phyloP scores from a whole-genome alignment of 2,113 vertebrate genomes.

The Formicarius rufipectus region DNA sequence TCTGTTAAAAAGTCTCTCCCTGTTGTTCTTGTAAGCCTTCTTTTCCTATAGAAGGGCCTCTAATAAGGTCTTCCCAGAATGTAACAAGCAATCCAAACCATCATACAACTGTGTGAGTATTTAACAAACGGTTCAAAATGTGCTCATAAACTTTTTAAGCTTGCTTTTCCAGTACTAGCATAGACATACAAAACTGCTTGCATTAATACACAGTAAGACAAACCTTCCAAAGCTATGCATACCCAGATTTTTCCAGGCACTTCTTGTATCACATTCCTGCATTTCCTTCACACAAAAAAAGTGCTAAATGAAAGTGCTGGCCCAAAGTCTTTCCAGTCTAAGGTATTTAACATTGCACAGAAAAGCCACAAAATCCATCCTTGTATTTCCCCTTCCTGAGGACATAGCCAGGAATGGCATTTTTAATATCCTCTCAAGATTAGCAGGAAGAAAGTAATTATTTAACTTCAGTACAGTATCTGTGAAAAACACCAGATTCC shows the following conservation, averaged over 20 bases:
- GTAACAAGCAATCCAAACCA: background rate
- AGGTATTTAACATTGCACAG: background rate
- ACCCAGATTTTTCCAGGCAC: background rate
- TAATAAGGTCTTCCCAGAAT: background rate
- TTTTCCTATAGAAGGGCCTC: background rate
- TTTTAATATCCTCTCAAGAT: background rate
- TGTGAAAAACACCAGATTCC: background rate
- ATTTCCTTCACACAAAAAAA: background rate
- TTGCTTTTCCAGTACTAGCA: background rate
- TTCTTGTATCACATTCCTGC: background rate
- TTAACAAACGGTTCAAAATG: background rate
- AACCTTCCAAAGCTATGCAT: background rate
- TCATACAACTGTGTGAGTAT: background rate
- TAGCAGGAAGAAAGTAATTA: background rate
- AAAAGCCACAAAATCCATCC: background rate
- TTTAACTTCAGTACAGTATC: background rate
- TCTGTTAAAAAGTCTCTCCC: background rate
- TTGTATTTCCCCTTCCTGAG: background rate
- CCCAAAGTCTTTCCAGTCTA: background rate
- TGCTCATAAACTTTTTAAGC: background rate
- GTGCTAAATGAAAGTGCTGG: background rate
- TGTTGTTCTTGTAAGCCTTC: background rate
- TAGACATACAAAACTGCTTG: too few relatives aligned
- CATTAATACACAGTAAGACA: background rate
- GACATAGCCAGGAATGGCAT: background rate